phyloP scores from a whole-genome alignment of 2,888 invertebrate species.

The Rotaria macrura region DNA sequence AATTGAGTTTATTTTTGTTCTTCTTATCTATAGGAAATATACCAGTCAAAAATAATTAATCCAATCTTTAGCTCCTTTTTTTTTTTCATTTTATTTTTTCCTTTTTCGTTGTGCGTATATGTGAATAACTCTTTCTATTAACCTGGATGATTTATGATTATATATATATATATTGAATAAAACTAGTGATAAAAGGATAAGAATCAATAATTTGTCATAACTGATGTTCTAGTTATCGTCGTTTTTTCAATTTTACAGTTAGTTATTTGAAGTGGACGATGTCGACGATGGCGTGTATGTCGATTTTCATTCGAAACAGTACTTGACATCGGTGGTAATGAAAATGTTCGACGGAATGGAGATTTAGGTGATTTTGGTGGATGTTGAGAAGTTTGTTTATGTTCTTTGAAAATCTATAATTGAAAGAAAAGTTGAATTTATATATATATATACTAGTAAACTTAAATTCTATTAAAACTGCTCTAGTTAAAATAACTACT shows the following conservation, averaged over 20 bases:
- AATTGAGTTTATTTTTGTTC: too few relatives aligned
- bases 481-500: too few relatives aligned
- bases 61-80: too few relatives aligned
- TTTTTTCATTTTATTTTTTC: neutral
- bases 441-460: too few relatives aligned
- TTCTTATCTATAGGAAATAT: conserved; percentile 31
- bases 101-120: neutral
- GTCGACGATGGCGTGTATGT: neutral
- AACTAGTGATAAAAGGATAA: neutral
- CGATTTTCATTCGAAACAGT: neutral
- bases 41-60: conserved; percentile 35
- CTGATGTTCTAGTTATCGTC: neutral
- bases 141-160: neutral
- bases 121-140: neutral
- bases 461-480: too few relatives aligned
- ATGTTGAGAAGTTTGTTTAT: neutral
- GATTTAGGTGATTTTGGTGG: neutral
- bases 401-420: neutral
- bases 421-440: too few relatives aligned
- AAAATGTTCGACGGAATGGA: neutral
- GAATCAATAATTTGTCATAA: neutral
- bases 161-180: too few relatives aligned
- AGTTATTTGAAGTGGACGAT: neutral
- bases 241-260: neutral
- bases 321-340: neutral